Percentiles rank a stretch among this genome's conserved stretches.
These are phyloP conservation scores for Pyxicephalus adspersus DNA, from an alignment of 2,113 vertebrate species.

Conservation along the genomic window DNA sequence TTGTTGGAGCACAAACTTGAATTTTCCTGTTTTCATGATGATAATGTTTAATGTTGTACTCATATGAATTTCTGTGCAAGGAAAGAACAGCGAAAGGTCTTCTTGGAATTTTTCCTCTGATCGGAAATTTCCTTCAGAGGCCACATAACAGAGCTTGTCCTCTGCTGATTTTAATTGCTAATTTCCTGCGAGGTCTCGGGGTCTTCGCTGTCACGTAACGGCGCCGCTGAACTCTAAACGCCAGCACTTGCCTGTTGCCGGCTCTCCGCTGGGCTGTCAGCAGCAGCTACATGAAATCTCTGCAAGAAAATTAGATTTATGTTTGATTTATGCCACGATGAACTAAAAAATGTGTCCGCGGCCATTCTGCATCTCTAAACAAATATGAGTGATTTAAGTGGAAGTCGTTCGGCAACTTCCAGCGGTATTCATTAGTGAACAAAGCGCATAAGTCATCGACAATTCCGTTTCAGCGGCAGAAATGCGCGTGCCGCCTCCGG, in stretches of 20 bases:
- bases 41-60: too few relatives aligned
- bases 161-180: too few relatives aligned
- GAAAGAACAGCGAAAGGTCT: too few relatives aligned
- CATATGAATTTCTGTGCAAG: too few relatives aligned
- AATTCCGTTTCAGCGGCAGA: slow-evolving; percentile 24
- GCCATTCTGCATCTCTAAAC: slow-evolving; percentile 31
- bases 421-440: slow-evolving; percentile 24
- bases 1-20: too few relatives aligned
- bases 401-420: slow-evolving; percentile 20
- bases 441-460: slow-evolving; percentile 32
- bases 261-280: not conserved
- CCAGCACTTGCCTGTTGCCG: not conserved
- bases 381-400: slow-evolving; percentile 41
- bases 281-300: slow-evolving; percentile 9
- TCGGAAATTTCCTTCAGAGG: too few relatives aligned
- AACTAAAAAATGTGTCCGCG: slow-evolving; percentile 19
- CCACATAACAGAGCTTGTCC: too few relatives aligned
- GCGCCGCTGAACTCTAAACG: too few relatives aligned
- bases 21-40: too few relatives aligned
- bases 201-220: too few relatives aligned
- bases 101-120: too few relatives aligned
- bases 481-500: slow-evolving; percentile 1
- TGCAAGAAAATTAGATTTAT: slow-evolving; percentile 40
- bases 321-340: slow-evolving; percentile 30
- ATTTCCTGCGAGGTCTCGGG: too few relatives aligned